Evolutionary conservation across 1,140 invertebrate species (phyloP), one percentile per base, ranked within the genome.

Genomic region (Pentalonia nigronervosa): DNA sequence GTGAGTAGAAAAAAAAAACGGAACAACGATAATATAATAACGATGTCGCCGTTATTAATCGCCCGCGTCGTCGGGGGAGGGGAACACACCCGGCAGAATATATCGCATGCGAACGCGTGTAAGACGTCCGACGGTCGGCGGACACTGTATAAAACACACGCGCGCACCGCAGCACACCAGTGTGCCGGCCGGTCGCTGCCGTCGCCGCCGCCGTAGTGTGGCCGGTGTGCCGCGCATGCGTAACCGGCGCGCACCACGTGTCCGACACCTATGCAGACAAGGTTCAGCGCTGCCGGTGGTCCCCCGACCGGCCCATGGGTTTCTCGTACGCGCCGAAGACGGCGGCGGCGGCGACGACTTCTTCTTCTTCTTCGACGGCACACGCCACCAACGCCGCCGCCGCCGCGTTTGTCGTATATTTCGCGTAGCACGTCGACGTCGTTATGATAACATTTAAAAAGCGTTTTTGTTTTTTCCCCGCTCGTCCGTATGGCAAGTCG

Each of bases 231-330:
- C 91, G 91, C 91, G 91, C 91, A 93, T 93, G 91, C 91, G 91
- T 56, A 93, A 93, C 91, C 91, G 81, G 47, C 91, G 91, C 91
- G 48, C 91, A 93, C 91, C 91, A 93, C 91, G 91, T 93, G 91
- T 84, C 91, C 84, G 91, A 86, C 91, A 86, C 91, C 91, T 92
- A 76, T 76, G 30, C 60, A 92, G 91, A 93, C 91, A 53, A 86
- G 91, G 91, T 86, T 84, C 81, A 93, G 91, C 91, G 91, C 91
- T 41, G 91, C 91, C 91, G 91, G 91, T 93, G 91, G 91, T 93
- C 91, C 81, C 91, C 81, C 36, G n/a, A 30, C 60, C 30, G 60
- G 60, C 60, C 25, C 25, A 56, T 41, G 53, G 89, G 53, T 90
- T 67, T 90, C 30, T 53, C 87, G 84, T 30, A 14, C 14, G 36